These are phyloP conservation scores for Parambassis ranga DNA, from an alignment of 2,797 vertebrate species.

Conservation along the genomic window DNA sequence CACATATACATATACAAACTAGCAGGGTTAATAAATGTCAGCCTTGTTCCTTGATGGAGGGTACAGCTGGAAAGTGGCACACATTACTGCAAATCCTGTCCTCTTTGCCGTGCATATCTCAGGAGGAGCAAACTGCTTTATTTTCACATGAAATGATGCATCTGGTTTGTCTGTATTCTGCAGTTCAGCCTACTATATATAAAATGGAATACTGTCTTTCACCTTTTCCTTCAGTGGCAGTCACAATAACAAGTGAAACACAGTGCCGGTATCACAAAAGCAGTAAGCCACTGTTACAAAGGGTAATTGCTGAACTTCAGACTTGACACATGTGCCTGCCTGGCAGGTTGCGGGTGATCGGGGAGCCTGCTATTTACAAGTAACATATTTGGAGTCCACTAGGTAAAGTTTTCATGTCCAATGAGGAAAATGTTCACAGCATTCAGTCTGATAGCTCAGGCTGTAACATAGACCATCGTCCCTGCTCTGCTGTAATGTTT, in stretches of 20 bases:
- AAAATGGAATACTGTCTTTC: not conserved
- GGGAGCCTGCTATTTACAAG: not conserved
- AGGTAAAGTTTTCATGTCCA: not conserved
- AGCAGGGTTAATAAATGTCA: not conserved
- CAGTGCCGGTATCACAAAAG: not conserved
- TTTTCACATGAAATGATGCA: not conserved
- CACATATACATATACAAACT: not conserved
- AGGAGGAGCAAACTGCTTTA: conserved; percentile 1
- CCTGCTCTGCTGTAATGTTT: not conserved
- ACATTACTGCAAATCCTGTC: conserved; percentile 7
- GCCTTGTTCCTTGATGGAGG: not conserved
- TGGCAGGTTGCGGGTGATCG: not conserved
- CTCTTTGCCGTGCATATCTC: not conserved
- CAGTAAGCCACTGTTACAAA: not conserved
- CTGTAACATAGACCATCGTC: not conserved
- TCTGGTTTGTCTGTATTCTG: not conserved
- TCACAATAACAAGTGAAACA: not conserved
- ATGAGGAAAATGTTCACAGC: not conserved
- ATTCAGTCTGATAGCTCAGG: not conserved
- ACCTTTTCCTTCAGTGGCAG: not conserved
- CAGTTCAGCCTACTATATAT: not conserved
- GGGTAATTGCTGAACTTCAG: not conserved
- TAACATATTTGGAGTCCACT: not conserved
- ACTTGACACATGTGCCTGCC: not conserved
- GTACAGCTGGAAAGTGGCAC: conserved; percentile 2